These are phyloP conservation scores for Aproaerema taeniolella DNA, from an alignment of 2,888 invertebrate species.

Conservation along the genomic window DNA sequence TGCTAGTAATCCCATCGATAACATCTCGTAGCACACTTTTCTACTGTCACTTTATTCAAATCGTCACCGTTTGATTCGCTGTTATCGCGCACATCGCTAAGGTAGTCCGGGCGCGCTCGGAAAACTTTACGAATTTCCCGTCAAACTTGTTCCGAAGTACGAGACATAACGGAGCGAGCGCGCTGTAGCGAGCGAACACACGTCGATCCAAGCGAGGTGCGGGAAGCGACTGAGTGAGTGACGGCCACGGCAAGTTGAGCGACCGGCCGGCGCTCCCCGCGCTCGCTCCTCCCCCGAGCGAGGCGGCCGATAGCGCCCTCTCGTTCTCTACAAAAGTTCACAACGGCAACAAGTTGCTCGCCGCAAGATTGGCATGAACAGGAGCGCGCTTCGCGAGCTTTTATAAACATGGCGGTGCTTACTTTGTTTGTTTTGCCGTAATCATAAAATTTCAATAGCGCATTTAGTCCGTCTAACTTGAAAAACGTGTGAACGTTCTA, in stretches of 20 bases:
- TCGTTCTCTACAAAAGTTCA: constrained; percentile 62
- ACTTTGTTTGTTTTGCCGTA: constrained; percentile 72
- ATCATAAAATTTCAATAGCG: constrained; percentile 66
- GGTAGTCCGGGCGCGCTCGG: constrained; percentile 60
- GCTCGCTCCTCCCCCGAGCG: constrained; percentile 70
- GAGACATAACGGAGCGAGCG: constrained; percentile 64
- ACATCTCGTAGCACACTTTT: constrained; percentile 69
- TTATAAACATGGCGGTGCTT: constrained; percentile 73
- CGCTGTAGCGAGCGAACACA: constrained; percentile 39
- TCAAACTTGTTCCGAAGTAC: constrained; percentile 75
- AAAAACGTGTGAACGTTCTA: constrained; percentile 39
- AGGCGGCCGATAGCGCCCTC: constrained; percentile 49
- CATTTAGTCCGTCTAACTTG: constrained; percentile 28
- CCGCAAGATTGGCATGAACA: constrained; percentile 76
- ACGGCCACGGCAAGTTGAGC: constrained; percentile 59
- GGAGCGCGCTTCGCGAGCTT: constrained; percentile 74
- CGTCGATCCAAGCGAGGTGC: constrained; percentile 44
- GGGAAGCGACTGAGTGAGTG: constrained; percentile 60
- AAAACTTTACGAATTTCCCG: constrained; percentile 74
- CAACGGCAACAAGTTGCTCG: constrained; percentile 74
- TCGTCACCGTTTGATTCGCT: constrained; percentile 58
- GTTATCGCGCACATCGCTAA: constrained; percentile 67
- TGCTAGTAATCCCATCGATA: constrained; percentile 64
- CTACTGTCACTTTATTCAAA: constrained; percentile 68
- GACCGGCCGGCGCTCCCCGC: constrained; percentile 59